phyloP scores from a whole-genome alignment of 2,888 invertebrate genomes.

The Argyra leucocephala region DNA sequence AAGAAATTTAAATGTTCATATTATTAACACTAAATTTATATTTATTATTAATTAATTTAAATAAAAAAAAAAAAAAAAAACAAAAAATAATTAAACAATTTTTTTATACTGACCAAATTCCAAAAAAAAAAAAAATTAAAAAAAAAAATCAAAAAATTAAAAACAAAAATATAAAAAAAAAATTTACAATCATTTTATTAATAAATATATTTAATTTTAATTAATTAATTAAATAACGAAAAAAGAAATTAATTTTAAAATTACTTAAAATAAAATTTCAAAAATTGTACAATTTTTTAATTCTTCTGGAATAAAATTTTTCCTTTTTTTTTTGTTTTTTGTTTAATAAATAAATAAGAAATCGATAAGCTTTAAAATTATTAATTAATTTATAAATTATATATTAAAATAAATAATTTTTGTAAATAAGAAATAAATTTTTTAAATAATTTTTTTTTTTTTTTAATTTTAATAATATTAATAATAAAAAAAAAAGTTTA shows the following conservation, averaged over 20 bases:
- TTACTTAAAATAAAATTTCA: too few species aligned
- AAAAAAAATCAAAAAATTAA: not conserved
- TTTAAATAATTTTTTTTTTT: not conserved
- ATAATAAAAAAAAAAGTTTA: too few species aligned
- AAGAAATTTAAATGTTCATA: too few species aligned
- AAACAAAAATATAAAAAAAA: too few species aligned
- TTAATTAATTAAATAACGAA: not conserved
- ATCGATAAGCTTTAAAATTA: conserved; percentile 3
- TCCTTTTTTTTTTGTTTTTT: not conserved
- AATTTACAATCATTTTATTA: not conserved
- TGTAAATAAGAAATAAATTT: not conserved
- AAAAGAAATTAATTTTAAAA: too few species aligned
- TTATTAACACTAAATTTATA: too few species aligned
- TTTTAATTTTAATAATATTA: too few species aligned
- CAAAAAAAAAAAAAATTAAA: not conserved
- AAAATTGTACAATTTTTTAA: too few species aligned
- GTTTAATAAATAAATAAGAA: not conserved
- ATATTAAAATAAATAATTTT: not conserved
- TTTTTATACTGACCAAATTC: conserved; percentile 6
- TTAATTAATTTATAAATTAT: not conserved
- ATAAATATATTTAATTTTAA: not conserved
- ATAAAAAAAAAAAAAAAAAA: too few species aligned
- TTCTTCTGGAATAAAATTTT: too few species aligned
- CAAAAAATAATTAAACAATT: too few species aligned
- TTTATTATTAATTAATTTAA: too few species aligned